Conservation (phyloP, 2,797 vertebrate species). For the Sebastiscus albofasciatus region DNA sequence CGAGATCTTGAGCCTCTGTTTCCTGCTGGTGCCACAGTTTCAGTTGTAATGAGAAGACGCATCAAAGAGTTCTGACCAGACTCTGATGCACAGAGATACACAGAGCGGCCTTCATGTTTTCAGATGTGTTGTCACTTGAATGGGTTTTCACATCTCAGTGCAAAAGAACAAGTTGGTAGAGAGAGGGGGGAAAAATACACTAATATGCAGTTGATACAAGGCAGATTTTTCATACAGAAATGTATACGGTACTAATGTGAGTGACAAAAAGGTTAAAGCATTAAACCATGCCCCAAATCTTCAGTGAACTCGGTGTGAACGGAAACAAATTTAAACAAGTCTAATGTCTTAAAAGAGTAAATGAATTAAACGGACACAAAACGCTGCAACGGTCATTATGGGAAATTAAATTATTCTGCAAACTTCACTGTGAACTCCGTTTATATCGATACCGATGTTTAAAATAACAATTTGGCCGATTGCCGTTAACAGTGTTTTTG, state of each 20-base stretch:
- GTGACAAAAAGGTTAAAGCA: neutral
- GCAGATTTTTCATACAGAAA: neutral
- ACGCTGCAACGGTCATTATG: too few relatives aligned
- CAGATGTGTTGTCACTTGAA: neutral
- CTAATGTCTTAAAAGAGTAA: too few relatives aligned
- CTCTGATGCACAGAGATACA: neutral
- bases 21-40: neutral
- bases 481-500: too few relatives aligned
- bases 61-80: conserved; percentile 10
- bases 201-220: neutral
- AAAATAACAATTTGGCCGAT: too few relatives aligned
- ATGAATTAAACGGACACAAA: too few relatives aligned
- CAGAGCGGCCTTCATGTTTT: neutral
- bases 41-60: conserved; percentile 11
- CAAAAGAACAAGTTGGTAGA: neutral
- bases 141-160: neutral
- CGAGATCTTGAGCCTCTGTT: conserved; percentile 14
- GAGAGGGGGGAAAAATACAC: too few relatives aligned
- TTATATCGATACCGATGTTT: too few relatives aligned
- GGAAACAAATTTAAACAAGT: neutral
- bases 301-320: neutral
- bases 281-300: neutral
- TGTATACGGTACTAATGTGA: too few relatives aligned
- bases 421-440: too few relatives aligned
- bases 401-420: too few relatives aligned